Conservation (phyloP, 1,140 invertebrate species). For the Pomacea maculata region DNA sequence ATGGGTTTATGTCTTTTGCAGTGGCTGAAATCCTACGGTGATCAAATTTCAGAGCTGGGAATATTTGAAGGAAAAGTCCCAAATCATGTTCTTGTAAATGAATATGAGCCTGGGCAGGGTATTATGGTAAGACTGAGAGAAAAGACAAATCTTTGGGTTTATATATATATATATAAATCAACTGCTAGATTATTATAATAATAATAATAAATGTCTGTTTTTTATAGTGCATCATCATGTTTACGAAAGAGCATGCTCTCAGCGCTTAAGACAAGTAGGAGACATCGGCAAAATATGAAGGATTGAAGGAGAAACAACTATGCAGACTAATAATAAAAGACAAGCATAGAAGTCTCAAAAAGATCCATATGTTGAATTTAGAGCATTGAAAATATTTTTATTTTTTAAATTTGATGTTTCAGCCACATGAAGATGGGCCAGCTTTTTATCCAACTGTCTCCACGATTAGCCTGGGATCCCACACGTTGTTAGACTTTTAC, state of each 20-base stretch:
- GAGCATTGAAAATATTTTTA: not conserved
- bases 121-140: conserved; percentile 58
- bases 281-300: no score
- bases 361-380: not conserved
- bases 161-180: no score
- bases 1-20: conserved; percentile 47
- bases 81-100: conserved; percentile 97
- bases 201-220: no score
- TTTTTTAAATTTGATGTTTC: conserved; percentile 34
- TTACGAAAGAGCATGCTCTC: no score
- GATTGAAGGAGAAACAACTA: no score
- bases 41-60: conserved; percentile 77
- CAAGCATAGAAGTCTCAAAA: not conserved
- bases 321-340: no score
- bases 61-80: conserved; percentile 81
- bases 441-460: conserved; percentile 92
- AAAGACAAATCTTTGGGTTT: no score
- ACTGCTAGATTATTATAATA: no score
- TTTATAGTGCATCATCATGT: no score
- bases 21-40: conserved; percentile 83
- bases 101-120: conserved; percentile 90
- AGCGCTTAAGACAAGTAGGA: no score
- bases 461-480: conserved; percentile 90
- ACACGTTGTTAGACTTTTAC: conserved; percentile 88
- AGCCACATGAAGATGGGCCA: conserved; percentile 94